These are phyloP conservation scores for Heterodera schachtii DNA, from an alignment of 1,140 invertebrate genomes.

Conservation along the genomic window DNA sequence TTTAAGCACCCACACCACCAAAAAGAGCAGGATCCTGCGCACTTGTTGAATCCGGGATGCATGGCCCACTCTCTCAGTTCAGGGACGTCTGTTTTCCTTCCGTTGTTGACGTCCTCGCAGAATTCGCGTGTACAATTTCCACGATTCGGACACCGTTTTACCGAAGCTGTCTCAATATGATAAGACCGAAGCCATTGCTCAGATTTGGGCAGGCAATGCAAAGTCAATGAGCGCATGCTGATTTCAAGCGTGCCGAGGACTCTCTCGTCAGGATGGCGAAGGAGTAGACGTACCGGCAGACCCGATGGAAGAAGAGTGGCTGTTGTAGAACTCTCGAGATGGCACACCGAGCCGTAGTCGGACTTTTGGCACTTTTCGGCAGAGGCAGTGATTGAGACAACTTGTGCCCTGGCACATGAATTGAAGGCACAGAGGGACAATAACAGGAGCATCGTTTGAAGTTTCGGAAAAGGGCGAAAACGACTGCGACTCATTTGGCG, in stretches of 20 bases:
- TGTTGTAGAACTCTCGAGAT: conserved; percentile 5
- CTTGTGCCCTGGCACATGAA: background rate
- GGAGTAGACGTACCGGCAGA: background rate
- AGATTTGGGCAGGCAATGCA: conserved; percentile 5
- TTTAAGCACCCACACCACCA: background rate
- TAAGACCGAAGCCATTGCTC: background rate
- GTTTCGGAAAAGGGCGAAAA: background rate
- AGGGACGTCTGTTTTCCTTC: background rate
- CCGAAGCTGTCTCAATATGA: background rate
- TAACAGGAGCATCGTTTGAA: background rate
- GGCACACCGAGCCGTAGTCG: background rate
- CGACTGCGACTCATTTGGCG: background rate
- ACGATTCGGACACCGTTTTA: conserved; percentile 1
- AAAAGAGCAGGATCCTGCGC: background rate
- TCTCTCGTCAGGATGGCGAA: background rate
- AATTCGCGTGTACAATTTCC: background rate
- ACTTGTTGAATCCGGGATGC: conserved; percentile 5
- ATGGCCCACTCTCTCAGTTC: conserved; percentile 10
- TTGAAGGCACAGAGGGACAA: no score
- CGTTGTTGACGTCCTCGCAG: conserved; percentile 1
- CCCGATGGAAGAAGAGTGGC: conserved; percentile 2
- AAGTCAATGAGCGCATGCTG: background rate
- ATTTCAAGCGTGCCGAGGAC: conserved; percentile 8
- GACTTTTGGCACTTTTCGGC: background rate
- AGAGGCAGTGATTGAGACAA: background rate